These are phyloP conservation scores for Drosophila cognata DNA, from an alignment of 2,888 invertebrate species.

Conservation along the genomic window DNA sequence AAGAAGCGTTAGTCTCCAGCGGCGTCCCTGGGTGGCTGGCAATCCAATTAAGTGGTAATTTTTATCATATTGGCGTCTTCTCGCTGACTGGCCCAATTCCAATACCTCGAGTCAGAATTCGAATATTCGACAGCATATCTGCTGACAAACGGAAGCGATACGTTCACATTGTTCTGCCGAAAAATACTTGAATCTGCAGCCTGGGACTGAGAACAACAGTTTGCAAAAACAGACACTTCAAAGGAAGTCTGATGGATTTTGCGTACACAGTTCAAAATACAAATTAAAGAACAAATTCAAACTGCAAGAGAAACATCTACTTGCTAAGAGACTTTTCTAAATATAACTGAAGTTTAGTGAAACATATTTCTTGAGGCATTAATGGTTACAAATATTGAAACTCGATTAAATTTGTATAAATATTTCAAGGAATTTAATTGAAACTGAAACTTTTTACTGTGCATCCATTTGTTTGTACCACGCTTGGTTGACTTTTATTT, in stretches of 20 bases:
- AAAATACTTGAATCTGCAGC: conserved; percentile 54
- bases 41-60: conserved; percentile 79
- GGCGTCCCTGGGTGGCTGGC: conserved; percentile 66
- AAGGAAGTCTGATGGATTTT: conserved; percentile 17
- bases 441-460: conserved; percentile 2
- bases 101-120: conserved; percentile 21
- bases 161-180: conserved; percentile 73
- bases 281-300: not conserved
- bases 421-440: not conserved
- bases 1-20: conserved; percentile 32
- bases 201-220: conserved; percentile 43
- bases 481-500: conserved; percentile 59
- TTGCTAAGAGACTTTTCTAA: not conserved
- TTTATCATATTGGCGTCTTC: conserved; percentile 64
- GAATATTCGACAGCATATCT: conserved; percentile 43
- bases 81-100: conserved; percentile 44
- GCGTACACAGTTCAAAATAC: not conserved
- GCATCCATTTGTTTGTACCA: conserved; percentile 26
- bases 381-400: not conserved
- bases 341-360: not conserved
- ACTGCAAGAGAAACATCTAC: not conserved
- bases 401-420: not conserved
- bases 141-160: conserved; percentile 80
- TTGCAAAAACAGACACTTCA: conserved; percentile 15
- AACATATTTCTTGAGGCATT: not conserved